Evolutionary conservation across 2,113 vertebrate species (phyloP), one percentile per base, ranked within the genome.

Genomic region (Hippocampus barbouri): DNA sequence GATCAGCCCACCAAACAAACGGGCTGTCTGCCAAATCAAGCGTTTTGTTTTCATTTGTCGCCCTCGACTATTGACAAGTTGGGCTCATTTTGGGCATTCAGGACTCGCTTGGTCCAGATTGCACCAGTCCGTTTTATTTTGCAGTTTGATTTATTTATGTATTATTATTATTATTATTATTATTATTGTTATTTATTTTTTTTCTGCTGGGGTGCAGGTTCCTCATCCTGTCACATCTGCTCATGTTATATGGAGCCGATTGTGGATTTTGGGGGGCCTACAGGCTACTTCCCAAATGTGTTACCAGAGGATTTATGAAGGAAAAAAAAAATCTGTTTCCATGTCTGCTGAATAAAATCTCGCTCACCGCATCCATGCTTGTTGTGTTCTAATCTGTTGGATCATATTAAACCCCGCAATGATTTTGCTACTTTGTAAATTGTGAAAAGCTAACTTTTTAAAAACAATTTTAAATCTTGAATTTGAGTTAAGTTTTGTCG

Each of bases 361-460:
- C 38, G 23, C 65, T 60, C n/a, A 30, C 41, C 60, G 47, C n/a
- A 43, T 53, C 18, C n/a, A 43, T 49, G 27, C 45, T 64, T 30
- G 45, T n/a, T 53, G 38, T 51, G 47, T 30, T 64, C 14, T 60
- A 56, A 49, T 41, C 51, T 40, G 34, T 18, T n/a, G 47, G 7
- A 40, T 10, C 6, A 41, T 47, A 23, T 66, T 66, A 66, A 66
- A 66, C 41, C 64, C 27, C 25, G 8, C 65, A 40, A 57, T 57
- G 23, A 57, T 73, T 76, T 16, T 74, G 40, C 71, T 45, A 65
- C 41, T 77, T 77, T 74, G 67, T 72, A 64, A 71, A 70, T 60
- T 73, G 3, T 54, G 15, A 2, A 11, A 65, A 21, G 40, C 16
- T 56, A 69, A 61, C 68, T 61, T 62, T 27, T 43, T 0, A 27